Evolutionary conservation across 2,797 vertebrate genomes (phyloP), one percentile per base, ranked within the genome.

Genomic region (Ataeniobius toweri): DNA sequence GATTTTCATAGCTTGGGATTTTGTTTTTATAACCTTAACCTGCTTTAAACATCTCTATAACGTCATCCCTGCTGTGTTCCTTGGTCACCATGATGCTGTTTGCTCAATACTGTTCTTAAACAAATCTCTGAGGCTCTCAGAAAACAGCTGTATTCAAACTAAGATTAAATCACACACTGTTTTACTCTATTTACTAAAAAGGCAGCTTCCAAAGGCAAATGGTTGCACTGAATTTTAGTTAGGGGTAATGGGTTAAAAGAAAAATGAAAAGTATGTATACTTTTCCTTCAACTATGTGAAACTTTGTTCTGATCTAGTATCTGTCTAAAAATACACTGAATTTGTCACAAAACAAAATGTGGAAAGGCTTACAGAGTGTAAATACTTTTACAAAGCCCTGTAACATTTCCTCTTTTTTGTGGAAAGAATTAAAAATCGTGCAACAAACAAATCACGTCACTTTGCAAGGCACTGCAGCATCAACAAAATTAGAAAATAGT

Each of bases 401-500:
- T 65, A 20, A 39, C 31, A 44, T 68, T 5, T 67, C 5, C 41
- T 6, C 9, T 44, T 68, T 68, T 14, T 44, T 44, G 39, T 44
- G 5, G 24, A 14, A n/a, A n/a, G 22, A 44, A 22, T 8, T 10
- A 41, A 68, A 46, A 24, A 41, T 2, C 4, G 0, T 12, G 12
- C 41, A 5, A 41, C 18, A 28, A 36, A 63, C 36, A 36, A 65
- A 44, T 68, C 12, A 2, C 10, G 6, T 44, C 22, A 68, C 41
- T 68, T 24, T 68, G 39, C 39, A 70, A 46, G 44, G 44, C 12
- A 46, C 12, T 28, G n/a, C n/a, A 28, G 13, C 26, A 28, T 61
- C 26, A 61, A 61, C 13, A 31, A 79, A 76, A 73, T 76, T 44
- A 63, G 46, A 36, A 44, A 24, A 50, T 5, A 28, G 9, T n/a